phyloP scores from a whole-genome alignment of 2,888 invertebrate genomes.

The Drosophila rellima region DNA sequence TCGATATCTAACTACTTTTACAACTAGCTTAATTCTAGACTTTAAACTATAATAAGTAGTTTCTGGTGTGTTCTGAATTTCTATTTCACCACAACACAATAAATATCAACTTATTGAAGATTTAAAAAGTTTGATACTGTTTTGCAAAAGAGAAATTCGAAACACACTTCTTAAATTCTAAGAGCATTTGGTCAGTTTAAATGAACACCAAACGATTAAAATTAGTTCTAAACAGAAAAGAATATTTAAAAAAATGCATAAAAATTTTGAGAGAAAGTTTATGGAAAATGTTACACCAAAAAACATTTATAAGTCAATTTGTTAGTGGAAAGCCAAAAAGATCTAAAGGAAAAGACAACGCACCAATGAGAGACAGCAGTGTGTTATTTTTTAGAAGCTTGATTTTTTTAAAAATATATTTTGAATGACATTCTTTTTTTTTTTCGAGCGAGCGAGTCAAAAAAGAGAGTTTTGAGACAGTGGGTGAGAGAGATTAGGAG shows the following conservation, averaged over 20 bases:
- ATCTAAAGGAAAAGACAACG: constrained; percentile 76
- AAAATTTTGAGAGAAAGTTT: constrained; percentile 14
- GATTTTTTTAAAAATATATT: constrained; percentile 10
- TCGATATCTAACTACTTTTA: constrained; percentile 17
- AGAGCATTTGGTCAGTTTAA: too few species aligned
- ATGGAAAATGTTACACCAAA: constrained; percentile 28
- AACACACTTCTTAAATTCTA: background rate
- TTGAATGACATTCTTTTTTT: constrained; percentile 11
- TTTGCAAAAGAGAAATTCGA: background rate
- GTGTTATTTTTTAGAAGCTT: constrained; percentile 45
- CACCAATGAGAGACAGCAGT: constrained; percentile 80
- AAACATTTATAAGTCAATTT: constrained; percentile 25
- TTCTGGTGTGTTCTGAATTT: constrained; percentile 1
- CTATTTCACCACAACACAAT: background rate
- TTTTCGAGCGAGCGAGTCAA: constrained; percentile 69
- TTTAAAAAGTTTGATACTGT: background rate
- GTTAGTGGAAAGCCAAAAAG: constrained; percentile 46
- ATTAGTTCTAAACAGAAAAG: background rate
- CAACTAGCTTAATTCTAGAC: constrained; percentile 24
- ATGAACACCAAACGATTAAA: background rate
- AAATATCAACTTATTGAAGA: background rate
- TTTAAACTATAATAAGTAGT: constrained; percentile 5
- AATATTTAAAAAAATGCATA: background rate
- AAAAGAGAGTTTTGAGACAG: constrained; percentile 49
- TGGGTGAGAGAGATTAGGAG: constrained; percentile 27